A percentile compares a stretch with the other conserved stretches of the same genome.
phyloP scores from a whole-genome alignment of 2,797 vertebrate species.

The Xenopus petersii region DNA sequence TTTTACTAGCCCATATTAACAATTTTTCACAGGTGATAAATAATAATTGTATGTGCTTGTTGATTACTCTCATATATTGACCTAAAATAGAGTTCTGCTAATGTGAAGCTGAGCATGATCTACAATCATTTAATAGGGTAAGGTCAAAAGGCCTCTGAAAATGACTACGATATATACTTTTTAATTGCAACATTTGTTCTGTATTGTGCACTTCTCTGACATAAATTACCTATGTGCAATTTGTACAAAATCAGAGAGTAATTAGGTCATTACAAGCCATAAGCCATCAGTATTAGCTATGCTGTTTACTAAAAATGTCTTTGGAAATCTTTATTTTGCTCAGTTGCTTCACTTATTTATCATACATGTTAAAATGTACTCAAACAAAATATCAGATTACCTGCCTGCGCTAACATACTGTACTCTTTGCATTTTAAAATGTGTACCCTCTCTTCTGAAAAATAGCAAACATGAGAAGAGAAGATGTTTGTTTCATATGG shows the following conservation, averaged over 20 bases:
- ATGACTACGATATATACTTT: neutral
- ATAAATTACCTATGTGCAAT: neutral
- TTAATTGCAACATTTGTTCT: neutral
- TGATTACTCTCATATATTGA: neutral
- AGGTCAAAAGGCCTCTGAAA: neutral
- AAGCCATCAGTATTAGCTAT: neutral
- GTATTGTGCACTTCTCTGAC: neutral
- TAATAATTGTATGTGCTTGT: neutral
- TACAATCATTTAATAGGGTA: neutral
- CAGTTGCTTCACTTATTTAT: constrained; percentile 6
- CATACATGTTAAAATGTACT: neutral
- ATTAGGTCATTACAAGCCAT: constrained; percentile 20
- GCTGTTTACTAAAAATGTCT: neutral
- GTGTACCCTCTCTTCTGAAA: constrained; percentile 6
- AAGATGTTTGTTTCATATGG: neutral
- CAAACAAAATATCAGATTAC: constrained; percentile 14
- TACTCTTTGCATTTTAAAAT: neutral
- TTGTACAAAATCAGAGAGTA: neutral
- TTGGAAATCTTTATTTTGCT: neutral
- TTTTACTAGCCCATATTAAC: no score
- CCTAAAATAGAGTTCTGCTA: neutral
- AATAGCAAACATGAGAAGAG: constrained; percentile 3
- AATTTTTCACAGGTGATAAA: no score
- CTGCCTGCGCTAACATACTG: neutral
- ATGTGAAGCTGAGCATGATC: neutral